These are phyloP conservation scores for Nephila pilipes DNA, from an alignment of 1,140 invertebrate species.

Conservation along the genomic window DNA sequence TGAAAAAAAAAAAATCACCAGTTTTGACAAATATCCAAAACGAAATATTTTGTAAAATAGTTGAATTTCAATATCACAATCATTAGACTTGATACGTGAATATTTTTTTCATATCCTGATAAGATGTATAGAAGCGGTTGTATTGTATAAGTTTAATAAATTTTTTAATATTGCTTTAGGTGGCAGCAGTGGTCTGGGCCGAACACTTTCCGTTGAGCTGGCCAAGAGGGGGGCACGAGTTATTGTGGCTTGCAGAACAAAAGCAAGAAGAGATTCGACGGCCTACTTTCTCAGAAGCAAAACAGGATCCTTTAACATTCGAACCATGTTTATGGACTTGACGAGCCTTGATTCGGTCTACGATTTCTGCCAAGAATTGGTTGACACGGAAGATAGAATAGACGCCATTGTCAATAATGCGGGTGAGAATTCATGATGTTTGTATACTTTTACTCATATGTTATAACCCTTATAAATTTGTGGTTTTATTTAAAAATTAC, in stretches of 20 bases:
- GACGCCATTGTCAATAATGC: constrained; percentile 91
- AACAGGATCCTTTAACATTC: constrained; percentile 80
- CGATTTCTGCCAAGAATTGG: constrained; percentile 86
- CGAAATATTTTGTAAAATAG: too few relatives aligned
- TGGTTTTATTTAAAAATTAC: neutral
- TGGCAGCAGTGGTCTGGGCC: constrained; percentile 81
- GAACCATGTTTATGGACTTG: constrained; percentile 86
- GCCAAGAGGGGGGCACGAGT: constrained; percentile 85
- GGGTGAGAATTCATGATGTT: constrained; percentile 80
- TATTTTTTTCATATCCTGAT: too few relatives aligned
- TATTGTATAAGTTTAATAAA: too few relatives aligned
- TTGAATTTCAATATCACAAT: too few relatives aligned
- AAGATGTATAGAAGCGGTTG: too few relatives aligned
- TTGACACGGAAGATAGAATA: constrained; percentile 85
- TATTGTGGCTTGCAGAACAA: constrained; percentile 87
- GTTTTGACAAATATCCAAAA: too few relatives aligned
- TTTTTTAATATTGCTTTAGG: constrained; percentile 78
- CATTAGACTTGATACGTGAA: too few relatives aligned
- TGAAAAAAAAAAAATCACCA: too few relatives aligned
- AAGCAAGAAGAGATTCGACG: constrained; percentile 80
- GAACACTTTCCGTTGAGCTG: constrained; percentile 80
- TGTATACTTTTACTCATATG: too few relatives aligned
- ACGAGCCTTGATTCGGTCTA: constrained; percentile 86
- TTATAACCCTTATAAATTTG: neutral
- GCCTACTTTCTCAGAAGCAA: constrained; percentile 80